Evolutionary conservation across 2,113 vertebrate genomes (phyloP), one percentile per base, ranked within the genome.

Genomic region (Cavia aperea): DNA sequence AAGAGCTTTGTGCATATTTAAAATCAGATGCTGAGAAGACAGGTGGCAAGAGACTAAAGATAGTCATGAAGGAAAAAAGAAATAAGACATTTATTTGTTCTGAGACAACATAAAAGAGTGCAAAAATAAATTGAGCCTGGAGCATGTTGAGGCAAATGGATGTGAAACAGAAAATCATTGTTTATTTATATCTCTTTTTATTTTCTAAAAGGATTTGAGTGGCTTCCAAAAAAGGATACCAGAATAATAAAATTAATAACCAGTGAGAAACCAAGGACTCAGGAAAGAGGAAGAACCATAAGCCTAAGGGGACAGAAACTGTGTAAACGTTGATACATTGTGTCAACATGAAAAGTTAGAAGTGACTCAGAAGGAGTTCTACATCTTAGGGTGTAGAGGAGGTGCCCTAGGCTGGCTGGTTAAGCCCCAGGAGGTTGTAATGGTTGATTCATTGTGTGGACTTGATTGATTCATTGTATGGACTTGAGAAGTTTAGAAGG

Each of bases 191-290:
- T 12, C 11, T 36, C 4, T 14, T 81, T 75, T 24, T 92, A 46
- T 94, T 79, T 93, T 86, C 51, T 88, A 36, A 88, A 90, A 93
- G 29, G 90, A 89, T 86, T 92, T 82, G 49, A 91, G n/a, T 13
- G 62, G 9, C 15, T 81, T 81, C 62, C 4, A 51, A 49, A 78
- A 82, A 39, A 88, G 16, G 12, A 88, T n/a, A 86, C 4, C 33
- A 36, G 29, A 81, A 81, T 88, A 72, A 75, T 86, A 56, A 89
- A 66, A 36, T 93, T 92, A 88, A 46, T 82, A 49, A 90, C 63
- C 31, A 81, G n/a, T 31, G 70, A 72, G 70, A 31, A 51, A 79
- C 54, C 58, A 39, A 89, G 63, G 49, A 72, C 33, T 72, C 65
- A 66, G 73, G 81, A 60, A 66, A 31, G 51, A 93, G 70, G 49